Percentiles rank a stretch among this genome's conserved stretches.
Evolutionary conservation across 2,113 vertebrate species (phyloP).

Genomic region (Clarias gariepinus): DNA sequence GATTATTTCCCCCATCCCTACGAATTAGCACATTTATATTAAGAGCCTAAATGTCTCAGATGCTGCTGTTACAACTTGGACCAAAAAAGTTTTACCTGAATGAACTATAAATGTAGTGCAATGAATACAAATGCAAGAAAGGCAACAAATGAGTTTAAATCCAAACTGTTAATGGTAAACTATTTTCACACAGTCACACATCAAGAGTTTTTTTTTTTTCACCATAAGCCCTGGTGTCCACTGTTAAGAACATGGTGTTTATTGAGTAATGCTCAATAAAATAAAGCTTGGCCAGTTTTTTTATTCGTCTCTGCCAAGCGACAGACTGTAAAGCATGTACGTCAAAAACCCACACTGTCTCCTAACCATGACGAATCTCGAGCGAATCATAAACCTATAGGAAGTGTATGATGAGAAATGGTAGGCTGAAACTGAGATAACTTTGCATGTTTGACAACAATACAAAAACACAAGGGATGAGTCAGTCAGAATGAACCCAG

Average conservation of each 20-base stretch:
- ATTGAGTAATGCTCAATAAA: slow-evolving; percentile 25
- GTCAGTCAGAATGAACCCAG: slow-evolving; percentile 2
- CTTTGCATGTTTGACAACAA: slow-evolving; percentile 40
- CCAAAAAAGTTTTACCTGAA: neutral
- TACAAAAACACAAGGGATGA: slow-evolving; percentile 4
- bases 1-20: no score
- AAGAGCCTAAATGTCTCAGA: neutral
- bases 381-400: neutral
- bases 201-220: no score
- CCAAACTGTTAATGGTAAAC: slow-evolving; percentile 41
- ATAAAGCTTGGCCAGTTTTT: slow-evolving; percentile 15
- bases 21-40: neutral
- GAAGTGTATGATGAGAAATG: neutral
- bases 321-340: slow-evolving; percentile 17
- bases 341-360: slow-evolving; percentile 4
- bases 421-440: neutral
- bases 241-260: slow-evolving; percentile 9
- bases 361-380: slow-evolving; percentile 14
- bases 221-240: slow-evolving; percentile 5
- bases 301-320: neutral
- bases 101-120: neutral
- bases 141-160: slow-evolving; percentile 26
- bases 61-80: neutral
- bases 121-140: slow-evolving; percentile 35
- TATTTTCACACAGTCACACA: slow-evolving; percentile 32